Evolutionary conservation across 1,140 invertebrate genomes (phyloP).

Genomic region (Eubasilissa regina): DNA sequence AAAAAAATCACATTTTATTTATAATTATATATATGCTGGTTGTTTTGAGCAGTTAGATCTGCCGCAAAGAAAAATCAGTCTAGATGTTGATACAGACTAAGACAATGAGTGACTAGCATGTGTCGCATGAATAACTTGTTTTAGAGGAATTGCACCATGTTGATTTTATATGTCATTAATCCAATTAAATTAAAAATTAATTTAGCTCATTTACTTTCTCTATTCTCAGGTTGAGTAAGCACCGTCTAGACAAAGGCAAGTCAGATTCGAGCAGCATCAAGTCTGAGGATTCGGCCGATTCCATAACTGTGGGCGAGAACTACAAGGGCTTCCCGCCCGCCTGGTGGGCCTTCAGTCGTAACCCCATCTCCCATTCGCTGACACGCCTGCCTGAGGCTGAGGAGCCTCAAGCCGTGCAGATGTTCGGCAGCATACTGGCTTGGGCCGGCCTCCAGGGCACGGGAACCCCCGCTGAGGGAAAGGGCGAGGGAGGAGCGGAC

Average conservation of each 20-base stretch:
- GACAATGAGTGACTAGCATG: too few species aligned
- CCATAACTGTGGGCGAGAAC: slow-evolving; percentile 77
- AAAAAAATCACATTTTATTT: too few species aligned
- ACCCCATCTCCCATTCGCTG: slow-evolving; percentile 85
- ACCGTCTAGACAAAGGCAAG: slow-evolving; percentile 88
- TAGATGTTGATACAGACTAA: too few species aligned
- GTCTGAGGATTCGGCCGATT: slow-evolving; percentile 68
- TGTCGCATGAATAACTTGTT: too few species aligned
- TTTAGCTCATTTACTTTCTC: neutral
- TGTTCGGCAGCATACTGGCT: slow-evolving; percentile 83
- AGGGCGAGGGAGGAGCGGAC: slow-evolving; percentile 79
- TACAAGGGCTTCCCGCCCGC: slow-evolving; percentile 86
- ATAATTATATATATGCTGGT: too few species aligned
- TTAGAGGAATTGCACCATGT: too few species aligned
- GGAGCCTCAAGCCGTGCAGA: slow-evolving; percentile 87
- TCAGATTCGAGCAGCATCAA: slow-evolving; percentile 81
- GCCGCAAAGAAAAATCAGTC: too few species aligned
- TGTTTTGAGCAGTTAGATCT: too few species aligned
- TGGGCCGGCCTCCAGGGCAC: slow-evolving; percentile 82
- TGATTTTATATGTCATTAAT: too few species aligned
- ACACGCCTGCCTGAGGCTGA: slow-evolving; percentile 89
- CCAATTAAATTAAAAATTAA: too few species aligned
- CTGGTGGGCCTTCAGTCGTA: slow-evolving; percentile 93
- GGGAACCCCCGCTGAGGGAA: slow-evolving; percentile 20
- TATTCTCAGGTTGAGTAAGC: slow-evolving; percentile 82